phyloP scores from a whole-genome alignment of 2,113 vertebrate genomes.

The Glaucidium brasilianum region DNA sequence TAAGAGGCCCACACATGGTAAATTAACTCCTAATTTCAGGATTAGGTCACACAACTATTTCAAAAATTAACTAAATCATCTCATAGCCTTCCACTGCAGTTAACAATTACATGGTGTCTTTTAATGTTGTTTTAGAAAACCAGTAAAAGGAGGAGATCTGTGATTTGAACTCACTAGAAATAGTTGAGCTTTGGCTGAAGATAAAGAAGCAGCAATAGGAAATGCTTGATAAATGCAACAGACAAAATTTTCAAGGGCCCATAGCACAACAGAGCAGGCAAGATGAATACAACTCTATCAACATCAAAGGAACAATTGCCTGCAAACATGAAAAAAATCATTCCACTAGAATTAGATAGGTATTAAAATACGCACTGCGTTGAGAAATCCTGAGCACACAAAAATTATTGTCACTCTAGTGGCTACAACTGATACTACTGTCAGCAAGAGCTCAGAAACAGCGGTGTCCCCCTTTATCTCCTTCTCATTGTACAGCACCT shows the following conservation, averaged over 20 bases:
- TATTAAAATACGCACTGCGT: background rate
- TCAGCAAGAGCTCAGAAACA: background rate
- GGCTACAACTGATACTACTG: background rate
- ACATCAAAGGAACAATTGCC: background rate
- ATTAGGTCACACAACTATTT: background rate
- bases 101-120: background rate
- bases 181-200: background rate
- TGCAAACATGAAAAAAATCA: background rate
- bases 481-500: background rate
- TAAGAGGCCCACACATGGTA: background rate
- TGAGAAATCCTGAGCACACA: background rate
- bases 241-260: background rate
- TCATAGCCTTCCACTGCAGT: background rate
- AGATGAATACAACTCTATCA: background rate
- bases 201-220: background rate
- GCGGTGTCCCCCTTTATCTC: background rate
- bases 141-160: background rate
- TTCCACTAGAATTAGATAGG: background rate
- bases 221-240: background rate
- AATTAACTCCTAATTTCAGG: background rate
- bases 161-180: background rate
- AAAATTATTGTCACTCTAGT: background rate
- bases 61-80: background rate
- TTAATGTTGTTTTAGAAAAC: background rate
- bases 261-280: background rate